phyloP scores from a whole-genome alignment of 2,888 invertebrate species.

The Anarsia innoxiella region DNA sequence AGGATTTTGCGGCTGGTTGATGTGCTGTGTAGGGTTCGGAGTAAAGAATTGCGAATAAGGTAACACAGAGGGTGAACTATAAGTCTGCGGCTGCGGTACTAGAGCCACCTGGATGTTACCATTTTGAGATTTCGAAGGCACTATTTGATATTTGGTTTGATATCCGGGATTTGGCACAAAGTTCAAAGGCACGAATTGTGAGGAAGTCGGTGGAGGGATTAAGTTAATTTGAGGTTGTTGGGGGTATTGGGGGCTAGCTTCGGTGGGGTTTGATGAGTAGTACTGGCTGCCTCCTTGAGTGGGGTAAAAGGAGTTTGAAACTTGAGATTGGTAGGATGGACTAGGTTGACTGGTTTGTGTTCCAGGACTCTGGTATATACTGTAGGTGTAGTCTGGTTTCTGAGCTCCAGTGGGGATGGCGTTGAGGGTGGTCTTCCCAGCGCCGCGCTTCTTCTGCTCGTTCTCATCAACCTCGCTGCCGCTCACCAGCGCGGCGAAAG shows the following conservation, averaged over 20 bases:
- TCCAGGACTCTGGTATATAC: slow-evolving; percentile 49
- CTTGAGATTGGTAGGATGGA: slow-evolving; percentile 45
- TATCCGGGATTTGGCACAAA: slow-evolving; percentile 59
- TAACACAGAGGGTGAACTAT: slow-evolving; percentile 34
- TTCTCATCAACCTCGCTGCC: slow-evolving; percentile 54
- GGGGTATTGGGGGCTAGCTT: slow-evolving; percentile 27
- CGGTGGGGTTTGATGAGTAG: slow-evolving; percentile 38
- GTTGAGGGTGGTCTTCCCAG: slow-evolving; percentile 51
- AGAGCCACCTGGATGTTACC: slow-evolving; percentile 55
- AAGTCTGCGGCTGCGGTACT: slow-evolving; percentile 49
- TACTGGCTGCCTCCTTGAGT: slow-evolving; percentile 50
- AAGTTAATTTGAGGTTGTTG: slow-evolving; percentile 42
- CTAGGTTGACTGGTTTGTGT: slow-evolving; percentile 30
- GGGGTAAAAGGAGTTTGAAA: slow-evolving; percentile 58
- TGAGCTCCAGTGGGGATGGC: slow-evolving; percentile 59
- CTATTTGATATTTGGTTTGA: slow-evolving; percentile 59
- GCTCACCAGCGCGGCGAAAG: slow-evolving; percentile 45
- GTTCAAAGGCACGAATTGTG: slow-evolving; percentile 56
- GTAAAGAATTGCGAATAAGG: slow-evolving; percentile 45
- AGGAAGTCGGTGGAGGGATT: slow-evolving; percentile 37
- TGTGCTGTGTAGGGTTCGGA: slow-evolving; percentile 31
- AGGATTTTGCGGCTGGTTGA: slow-evolving; percentile 33
- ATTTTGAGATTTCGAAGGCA: slow-evolving; percentile 45
- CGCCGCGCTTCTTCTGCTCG: slow-evolving; percentile 64
- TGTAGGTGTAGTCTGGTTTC: slow-evolving; percentile 64